A percentile compares a stretch with the other conserved stretches of the same genome.
Evolutionary conservation across 92 coral and sea anemone genomes (phyloP).

Genomic region (Porites rus): DNA sequence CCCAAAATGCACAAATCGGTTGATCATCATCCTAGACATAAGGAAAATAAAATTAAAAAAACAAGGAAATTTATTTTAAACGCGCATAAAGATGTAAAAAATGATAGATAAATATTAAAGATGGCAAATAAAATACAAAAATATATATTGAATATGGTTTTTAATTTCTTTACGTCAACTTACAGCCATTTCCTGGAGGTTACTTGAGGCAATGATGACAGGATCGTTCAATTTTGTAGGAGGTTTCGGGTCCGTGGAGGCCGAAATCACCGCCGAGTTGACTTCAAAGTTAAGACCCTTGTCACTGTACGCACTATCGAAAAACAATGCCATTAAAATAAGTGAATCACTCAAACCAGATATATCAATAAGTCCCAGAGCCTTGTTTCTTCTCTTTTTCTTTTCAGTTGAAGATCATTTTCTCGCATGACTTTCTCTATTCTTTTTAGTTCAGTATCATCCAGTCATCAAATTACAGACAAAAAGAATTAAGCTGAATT

Average conservation of each 20-base stretch:
- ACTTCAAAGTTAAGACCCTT: slow-evolving; percentile 78
- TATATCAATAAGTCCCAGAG: no score
- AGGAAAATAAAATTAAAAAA: slow-evolving; percentile 2
- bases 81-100: background rate
- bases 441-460: no score
- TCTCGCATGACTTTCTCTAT: no score
- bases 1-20: slow-evolving; percentile 93
- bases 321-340: background rate
- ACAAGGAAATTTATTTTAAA: background rate
- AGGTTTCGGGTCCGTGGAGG: slow-evolving; percentile 69
- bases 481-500: no score
- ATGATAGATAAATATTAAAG: no score
- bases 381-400: no score
- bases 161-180: background rate
- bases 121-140: no score
- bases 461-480: no score
- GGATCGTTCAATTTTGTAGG: slow-evolving; percentile 57
- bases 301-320: slow-evolving; percentile 74
- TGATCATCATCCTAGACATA: slow-evolving; percentile 63
- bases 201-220: slow-evolving; percentile 77
- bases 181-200: slow-evolving; percentile 73
- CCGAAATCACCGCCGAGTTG: slow-evolving; percentile 84
- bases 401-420: no score
- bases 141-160: no score
- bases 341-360: no score